Percentiles rank a stretch among this genome's conserved stretches.
These are phyloP conservation scores for Dicyrtomina minuta DNA, from an alignment of 2,888 invertebrate genomes.

Conservation along the genomic window DNA sequence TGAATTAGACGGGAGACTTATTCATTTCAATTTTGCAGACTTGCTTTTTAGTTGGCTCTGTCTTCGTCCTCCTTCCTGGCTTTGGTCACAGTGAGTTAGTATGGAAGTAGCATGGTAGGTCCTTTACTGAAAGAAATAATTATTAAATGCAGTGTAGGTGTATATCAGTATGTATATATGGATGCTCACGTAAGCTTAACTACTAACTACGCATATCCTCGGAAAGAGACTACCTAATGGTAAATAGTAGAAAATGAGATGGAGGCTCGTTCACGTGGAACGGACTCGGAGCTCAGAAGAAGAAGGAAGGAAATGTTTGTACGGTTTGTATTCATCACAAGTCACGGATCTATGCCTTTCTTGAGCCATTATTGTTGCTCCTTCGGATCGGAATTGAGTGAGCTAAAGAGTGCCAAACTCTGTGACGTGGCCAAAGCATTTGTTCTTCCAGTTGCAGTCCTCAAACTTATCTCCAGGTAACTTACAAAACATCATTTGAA, in stretches of 20 bases:
- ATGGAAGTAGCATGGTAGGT: too few relatives aligned
- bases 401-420: constrained; percentile 6
- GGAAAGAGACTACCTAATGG: too few relatives aligned
- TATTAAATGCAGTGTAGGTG: too few relatives aligned
- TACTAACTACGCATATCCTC: too few relatives aligned
- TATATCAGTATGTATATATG: too few relatives aligned
- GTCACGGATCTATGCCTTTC: constrained; percentile 6
- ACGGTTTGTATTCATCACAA: constrained; percentile 15
- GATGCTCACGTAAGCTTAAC: too few relatives aligned
- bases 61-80: too few relatives aligned
- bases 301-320: constrained; percentile 13
- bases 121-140: too few relatives aligned
- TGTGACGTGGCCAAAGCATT: constrained; percentile 11
- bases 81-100: too few relatives aligned
- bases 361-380: constrained; percentile 7
- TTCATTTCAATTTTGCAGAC: too few relatives aligned
- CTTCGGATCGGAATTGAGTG: background rate
- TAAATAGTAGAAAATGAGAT: background rate
- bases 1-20: too few relatives aligned
- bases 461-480: constrained; percentile 19
- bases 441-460: constrained; percentile 13
- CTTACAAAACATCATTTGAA: background rate
- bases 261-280: constrained; percentile 6
- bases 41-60: too few relatives aligned
- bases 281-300: background rate